Evolutionary conservation across 2,888 invertebrate genomes (phyloP), one percentile per base, ranked within the genome.

Genomic region (Yponomeuta malinellus): DNA sequence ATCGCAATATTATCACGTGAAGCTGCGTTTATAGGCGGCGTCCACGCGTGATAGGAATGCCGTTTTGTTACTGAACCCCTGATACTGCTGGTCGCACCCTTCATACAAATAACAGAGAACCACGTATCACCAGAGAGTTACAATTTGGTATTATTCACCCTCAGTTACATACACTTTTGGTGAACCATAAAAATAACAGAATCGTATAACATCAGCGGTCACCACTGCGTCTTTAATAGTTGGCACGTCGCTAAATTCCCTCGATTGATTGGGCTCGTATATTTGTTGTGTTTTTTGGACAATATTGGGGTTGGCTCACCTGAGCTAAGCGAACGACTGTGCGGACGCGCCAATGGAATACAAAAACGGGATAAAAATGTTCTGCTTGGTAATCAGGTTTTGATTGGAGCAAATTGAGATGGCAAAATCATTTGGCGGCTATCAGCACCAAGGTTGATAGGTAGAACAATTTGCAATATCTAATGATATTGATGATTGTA

Each of bases 181-280:
- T 59, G 15, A 5, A 59, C 52, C 52, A 15, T 5, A 2, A 12
- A 12, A 59, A 12, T 1, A 59, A 15, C 1, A 59, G 15, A 59
- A 59, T 59, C 3, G 12, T 59, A 12, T 59, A 8, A 15, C 6
- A 4, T 12, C 12, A 15, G 52, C 12, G 52, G 52, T 59, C 12
- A 15, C 52, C 15, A 59, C 2, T 15, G 12, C 8, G 52, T 59
- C 5, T 12, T 12, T 15, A 59, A 15, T 59, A 2, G 52, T 15
- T 15, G 52, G 15, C 2, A 15, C 52, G 12, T 59, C 52, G 15
- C 52, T 59, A 59, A 59, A 59, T 59, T 59, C 52, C 52, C 52
- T 59, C 52, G 52, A 59, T 59, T 59, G 52, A 59, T 59, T 59
- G 52, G 52, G 15, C 52, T 59, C 52, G 52, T 59, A 59, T 59